phyloP scores from a whole-genome alignment of 2,888 invertebrate genomes.

The Leptinotarsa juncta region DNA sequence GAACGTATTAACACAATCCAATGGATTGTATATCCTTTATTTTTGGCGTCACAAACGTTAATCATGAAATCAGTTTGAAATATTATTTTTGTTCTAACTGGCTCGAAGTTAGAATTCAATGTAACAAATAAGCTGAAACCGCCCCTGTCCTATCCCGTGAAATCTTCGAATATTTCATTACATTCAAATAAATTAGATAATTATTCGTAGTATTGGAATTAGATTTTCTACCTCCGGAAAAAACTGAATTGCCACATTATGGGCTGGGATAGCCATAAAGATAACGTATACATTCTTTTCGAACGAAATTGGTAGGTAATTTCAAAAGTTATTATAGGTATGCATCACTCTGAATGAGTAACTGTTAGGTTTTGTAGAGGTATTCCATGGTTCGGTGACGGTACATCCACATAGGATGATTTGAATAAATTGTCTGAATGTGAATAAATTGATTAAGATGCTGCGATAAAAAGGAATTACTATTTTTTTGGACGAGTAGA shows the following conservation, averaged over 20 bases:
- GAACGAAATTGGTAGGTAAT: constrained; percentile 13
- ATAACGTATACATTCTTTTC: constrained; percentile 18
- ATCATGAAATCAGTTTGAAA: no score
- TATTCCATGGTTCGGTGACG: background rate
- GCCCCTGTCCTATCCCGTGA: background rate
- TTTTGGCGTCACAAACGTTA: no score
- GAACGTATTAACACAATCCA: no score
- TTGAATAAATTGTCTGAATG: background rate
- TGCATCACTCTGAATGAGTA: background rate
- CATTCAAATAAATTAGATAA: constrained; percentile 1
- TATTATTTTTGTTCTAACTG: no score
- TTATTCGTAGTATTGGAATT: constrained; percentile 22
- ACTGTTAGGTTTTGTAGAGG: background rate
- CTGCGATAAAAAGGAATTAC: no score
- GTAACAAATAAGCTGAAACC: background rate
- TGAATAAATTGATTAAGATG: no score
- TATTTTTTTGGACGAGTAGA: no score
- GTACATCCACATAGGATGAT: background rate
- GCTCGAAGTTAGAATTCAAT: no score
- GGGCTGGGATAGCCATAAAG: constrained; percentile 23
- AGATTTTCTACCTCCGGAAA: constrained; percentile 8
- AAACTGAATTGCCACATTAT: constrained; percentile 1
- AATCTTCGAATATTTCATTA: constrained; percentile 17
- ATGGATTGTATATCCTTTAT: no score
- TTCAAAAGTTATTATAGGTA: constrained; percentile 9